Evolutionary conservation across 2,113 vertebrate species (phyloP).

Genomic region (Dinomys branickii): DNA sequence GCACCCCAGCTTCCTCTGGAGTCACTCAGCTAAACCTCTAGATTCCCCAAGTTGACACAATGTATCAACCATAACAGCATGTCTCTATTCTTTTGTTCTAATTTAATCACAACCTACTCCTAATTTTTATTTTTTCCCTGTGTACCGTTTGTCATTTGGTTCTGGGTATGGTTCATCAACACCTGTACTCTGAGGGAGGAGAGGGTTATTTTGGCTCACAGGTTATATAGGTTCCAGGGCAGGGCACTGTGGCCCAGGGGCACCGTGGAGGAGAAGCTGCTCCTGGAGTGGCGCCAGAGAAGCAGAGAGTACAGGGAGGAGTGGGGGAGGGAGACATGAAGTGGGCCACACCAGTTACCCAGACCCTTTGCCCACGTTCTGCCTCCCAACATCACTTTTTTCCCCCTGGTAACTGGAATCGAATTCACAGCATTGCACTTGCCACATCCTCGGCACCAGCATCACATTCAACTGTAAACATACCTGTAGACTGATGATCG

Average conservation of each 20-base stretch:
- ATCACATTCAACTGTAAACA: not conserved
- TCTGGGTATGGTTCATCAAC: not conserved
- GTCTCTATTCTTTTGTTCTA: not conserved
- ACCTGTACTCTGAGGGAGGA: not conserved
- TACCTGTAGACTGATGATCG: not conserved
- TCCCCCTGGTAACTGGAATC: too few relatives aligned
- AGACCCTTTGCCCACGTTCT: not conserved
- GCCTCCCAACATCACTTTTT: not conserved
- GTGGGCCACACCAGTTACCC: not conserved
- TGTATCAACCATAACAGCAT: too few relatives aligned
- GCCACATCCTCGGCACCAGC: not conserved
- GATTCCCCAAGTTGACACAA: too few relatives aligned
- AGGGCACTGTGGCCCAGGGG: not conserved
- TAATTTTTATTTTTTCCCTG: conserved; percentile 10
- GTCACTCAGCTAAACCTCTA: too few relatives aligned
- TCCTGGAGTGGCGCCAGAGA: not conserved
- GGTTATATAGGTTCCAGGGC: not conserved
- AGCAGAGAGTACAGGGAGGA: not conserved
- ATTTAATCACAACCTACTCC: not conserved
- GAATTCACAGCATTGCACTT: too few relatives aligned
- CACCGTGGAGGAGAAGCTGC: not conserved
- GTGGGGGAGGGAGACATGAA: not conserved
- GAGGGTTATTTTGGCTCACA: not conserved
- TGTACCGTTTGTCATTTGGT: conserved; percentile 14
- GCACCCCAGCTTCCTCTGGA: too few relatives aligned